A percentile compares a stretch with the other conserved stretches of the same genome.
Evolutionary conservation across 2,113 vertebrate genomes (phyloP).

Genomic region (Ophthalmotilapia sp.): DNA sequence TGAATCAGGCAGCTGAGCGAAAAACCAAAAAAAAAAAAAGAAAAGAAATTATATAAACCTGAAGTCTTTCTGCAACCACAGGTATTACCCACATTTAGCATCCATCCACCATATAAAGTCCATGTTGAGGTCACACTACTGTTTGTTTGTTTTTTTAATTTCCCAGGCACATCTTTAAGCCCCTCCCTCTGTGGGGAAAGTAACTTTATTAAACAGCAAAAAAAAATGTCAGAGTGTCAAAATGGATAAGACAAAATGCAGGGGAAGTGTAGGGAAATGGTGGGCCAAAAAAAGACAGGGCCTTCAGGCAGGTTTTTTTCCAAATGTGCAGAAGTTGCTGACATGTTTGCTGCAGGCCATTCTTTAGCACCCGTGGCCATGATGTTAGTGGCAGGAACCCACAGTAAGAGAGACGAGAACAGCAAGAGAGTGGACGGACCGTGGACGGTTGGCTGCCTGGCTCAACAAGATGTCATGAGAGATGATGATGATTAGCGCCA

Average conservation of each 20-base stretch:
- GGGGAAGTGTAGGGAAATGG: neutral
- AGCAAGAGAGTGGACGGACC: neutral
- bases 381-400: neutral
- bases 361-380: neutral
- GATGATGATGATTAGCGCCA: neutral
- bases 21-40: neutral
- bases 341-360: neutral
- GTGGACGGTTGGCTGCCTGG: neutral
- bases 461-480: neutral
- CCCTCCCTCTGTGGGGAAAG: neutral
- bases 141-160: neutral
- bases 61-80: neutral
- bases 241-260: neutral
- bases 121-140: neutral
- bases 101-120: neutral
- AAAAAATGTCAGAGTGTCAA: neutral
- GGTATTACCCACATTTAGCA: neutral
- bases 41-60: neutral
- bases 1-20: neutral
- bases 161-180: neutral
- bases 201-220: neutral
- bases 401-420: neutral
- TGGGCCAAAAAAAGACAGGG: neutral
- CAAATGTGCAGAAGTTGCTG: neutral
- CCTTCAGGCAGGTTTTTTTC: neutral